Evolutionary conservation across 2,113 vertebrate species (phyloP).

Genomic region (Penelope pileata): DNA sequence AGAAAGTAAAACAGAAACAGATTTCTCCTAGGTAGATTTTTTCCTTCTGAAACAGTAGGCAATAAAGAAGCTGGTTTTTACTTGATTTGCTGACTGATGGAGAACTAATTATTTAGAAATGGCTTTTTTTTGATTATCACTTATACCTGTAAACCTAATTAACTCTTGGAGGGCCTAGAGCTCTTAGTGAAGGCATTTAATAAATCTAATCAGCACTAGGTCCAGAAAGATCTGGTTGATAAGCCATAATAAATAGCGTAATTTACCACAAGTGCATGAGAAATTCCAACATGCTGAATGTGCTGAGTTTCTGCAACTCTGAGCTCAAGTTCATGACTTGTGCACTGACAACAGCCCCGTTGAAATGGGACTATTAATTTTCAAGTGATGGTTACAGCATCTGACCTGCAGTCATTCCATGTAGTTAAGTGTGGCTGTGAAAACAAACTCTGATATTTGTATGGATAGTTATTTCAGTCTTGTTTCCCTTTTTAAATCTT

Average conservation of each 20-base stretch:
- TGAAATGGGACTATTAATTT: background rate
- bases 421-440: background rate
- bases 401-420: background rate
- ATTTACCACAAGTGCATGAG: background rate
- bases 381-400: background rate
- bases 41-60: background rate
- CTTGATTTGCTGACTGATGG: background rate
- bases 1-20: background rate
- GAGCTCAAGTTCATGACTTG: background rate
- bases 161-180: background rate
- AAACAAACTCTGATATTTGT: background rate
- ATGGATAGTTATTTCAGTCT: background rate
- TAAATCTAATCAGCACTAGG: background rate
- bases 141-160: constrained; percentile 25
- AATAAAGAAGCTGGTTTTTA: background rate
- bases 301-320: background rate
- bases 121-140: background rate
- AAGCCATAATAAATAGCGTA: background rate
- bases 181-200: background rate
- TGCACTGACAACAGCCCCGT: background rate
- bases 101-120: background rate
- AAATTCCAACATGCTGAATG: background rate
- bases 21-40: background rate
- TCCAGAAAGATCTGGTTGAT: background rate
- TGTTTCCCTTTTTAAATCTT: background rate